Evolutionary conservation across 2,888 invertebrate genomes (phyloP).

Genomic region (Tineola bisselliella): DNA sequence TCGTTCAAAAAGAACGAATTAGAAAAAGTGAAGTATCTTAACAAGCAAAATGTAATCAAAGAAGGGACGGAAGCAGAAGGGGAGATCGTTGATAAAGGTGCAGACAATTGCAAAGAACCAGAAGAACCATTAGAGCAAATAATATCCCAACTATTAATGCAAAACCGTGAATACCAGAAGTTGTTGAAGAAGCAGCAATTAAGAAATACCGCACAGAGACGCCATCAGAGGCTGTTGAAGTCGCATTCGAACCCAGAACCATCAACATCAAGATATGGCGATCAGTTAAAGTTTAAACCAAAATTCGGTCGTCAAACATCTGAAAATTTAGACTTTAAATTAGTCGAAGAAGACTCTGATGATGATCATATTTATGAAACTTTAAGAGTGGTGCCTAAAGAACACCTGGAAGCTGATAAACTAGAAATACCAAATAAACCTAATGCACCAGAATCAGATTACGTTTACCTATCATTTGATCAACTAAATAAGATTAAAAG

Average conservation of each 20-base stretch:
- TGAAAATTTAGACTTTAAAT: slow-evolving; percentile 34
- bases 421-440: slow-evolving; percentile 22
- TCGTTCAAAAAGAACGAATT: slow-evolving; percentile 64
- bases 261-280: slow-evolving; percentile 44
- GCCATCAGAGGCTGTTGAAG: slow-evolving; percentile 65
- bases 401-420: slow-evolving; percentile 30
- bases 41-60: slow-evolving; percentile 57
- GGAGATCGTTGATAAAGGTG: slow-evolving; percentile 25
- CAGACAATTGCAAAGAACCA: slow-evolving; percentile 22
- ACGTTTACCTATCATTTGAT: slow-evolving; percentile 59
- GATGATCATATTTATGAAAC: slow-evolving; percentile 72
- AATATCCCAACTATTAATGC: slow-evolving; percentile 83
- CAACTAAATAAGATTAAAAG: slow-evolving; percentile 34
- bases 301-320: slow-evolving; percentile 47
- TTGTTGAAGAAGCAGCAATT: slow-evolving; percentile 78
- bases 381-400: slow-evolving; percentile 42
- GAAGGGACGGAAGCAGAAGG: slow-evolving; percentile 49
- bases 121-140: slow-evolving; percentile 78
- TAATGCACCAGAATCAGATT: slow-evolving; percentile 52
- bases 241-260: slow-evolving; percentile 63
- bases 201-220: slow-evolving; percentile 60
- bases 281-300: slow-evolving; percentile 39
- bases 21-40: slow-evolving; percentile 58
- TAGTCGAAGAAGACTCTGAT: slow-evolving; percentile 32
- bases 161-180: slow-evolving; percentile 84